Evolutionary conservation across 2,888 invertebrate species (phyloP), one percentile per base, ranked within the genome.

Genomic region (Caradrina kadenii): DNA sequence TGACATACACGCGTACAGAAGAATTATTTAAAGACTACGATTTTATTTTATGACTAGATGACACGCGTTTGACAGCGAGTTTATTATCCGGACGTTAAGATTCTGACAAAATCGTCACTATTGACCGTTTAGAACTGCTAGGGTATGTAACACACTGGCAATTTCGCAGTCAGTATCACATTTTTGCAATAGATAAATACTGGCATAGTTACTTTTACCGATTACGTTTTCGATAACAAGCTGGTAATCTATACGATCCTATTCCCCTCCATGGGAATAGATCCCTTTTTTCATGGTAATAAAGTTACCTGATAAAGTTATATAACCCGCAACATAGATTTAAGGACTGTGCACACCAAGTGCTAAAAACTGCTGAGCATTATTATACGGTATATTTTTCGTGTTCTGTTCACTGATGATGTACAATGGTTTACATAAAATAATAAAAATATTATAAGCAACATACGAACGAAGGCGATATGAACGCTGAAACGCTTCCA

Each of bases 301-400:
- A 45, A 50, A 56, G 61, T 79, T 66, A 79, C 42, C 31, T 58
- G 79, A 62, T 79, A 62, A 35, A 35, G 11, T 26, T 19, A 19
- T 19, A 19, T 31, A 21, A 39, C 15, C 50, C 13, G 45, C 26
- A 49, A 49, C 19, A 76, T 59, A 45, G 48, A 76, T 71, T 70
- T 77, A 53, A 76, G 42, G 42, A 52, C 31, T 22, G 49, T 22
- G 42, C 39, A 72, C 45, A 55, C 17, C 0, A 63, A 63, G 39
- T 17, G 58, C 42, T 42, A n/a, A 22, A 13, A 13, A n/a, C 26
- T 19, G 31, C 26, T 42, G 10, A 13, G 48, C 21, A 21, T 45
- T 45, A 45, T 45, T 0, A 45, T 17, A 42, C 3, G 10, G 13
- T 39, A 11, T 31, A n/a, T 48, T 0, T 19, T 63, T 0, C 15